Conservation (phyloP, 1,140 invertebrate genomes). For the Trinorchestia longiramus region DNA sequence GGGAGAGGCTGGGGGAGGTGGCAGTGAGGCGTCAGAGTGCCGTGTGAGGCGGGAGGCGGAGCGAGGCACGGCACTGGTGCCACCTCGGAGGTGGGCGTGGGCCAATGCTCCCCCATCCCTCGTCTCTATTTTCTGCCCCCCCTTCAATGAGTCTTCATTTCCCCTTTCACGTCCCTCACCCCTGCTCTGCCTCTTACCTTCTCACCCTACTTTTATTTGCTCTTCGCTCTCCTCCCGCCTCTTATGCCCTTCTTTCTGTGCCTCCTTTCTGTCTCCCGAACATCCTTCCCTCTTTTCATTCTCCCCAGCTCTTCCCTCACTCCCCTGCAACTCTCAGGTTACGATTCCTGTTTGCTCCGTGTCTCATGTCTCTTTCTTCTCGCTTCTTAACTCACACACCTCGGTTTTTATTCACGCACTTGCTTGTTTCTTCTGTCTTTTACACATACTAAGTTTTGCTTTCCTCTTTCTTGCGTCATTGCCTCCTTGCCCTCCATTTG, state of each 20-base stretch:
- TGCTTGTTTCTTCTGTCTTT: not conserved
- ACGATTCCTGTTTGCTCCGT: not conserved
- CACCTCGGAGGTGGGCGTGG: not conserved
- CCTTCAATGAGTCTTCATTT: not conserved
- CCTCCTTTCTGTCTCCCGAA: not conserved
- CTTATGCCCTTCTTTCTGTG: not conserved
- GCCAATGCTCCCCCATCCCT: not conserved
- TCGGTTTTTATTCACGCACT: not conserved
- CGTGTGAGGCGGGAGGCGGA: not conserved
- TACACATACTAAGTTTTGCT: not conserved
- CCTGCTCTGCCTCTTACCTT: not conserved
- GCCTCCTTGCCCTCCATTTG: not conserved
- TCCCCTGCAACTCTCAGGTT: not conserved
- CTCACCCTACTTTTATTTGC: not conserved
- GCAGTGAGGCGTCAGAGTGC: not conserved
- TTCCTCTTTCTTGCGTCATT: not conserved
- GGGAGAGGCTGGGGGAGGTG: too few species aligned
- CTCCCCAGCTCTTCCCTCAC: not conserved
- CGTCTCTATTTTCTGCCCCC: not conserved
- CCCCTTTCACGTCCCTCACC: not conserved
- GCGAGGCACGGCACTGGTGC: not conserved
- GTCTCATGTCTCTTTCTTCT: too few species aligned
- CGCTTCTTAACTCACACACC: not conserved
- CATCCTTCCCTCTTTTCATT: not conserved
- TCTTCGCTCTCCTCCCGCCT: not conserved